Percentiles rank a stretch among this genome's conserved stretches.
Evolutionary conservation across 2,888 invertebrate genomes (phyloP).

Genomic region (Pseudococcus longispinus): DNA sequence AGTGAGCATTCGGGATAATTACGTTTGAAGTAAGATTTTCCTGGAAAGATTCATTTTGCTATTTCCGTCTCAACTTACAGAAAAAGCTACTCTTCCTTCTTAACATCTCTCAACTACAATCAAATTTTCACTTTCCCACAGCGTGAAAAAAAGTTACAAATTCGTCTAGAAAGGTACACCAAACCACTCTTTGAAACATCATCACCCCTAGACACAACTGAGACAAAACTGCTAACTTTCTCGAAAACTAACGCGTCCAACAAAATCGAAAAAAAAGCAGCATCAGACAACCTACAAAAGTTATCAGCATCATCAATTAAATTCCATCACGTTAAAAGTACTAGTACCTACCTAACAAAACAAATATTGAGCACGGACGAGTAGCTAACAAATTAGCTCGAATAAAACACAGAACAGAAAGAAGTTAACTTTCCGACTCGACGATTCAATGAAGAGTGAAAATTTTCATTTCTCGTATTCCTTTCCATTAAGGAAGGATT

Average conservation of each 20-base stretch:
- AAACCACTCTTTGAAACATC: background rate
- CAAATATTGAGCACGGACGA: background rate
- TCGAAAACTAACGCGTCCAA: no score
- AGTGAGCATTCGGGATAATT: no score
- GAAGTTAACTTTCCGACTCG: background rate
- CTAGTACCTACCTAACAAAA: background rate
- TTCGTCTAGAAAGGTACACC: no score
- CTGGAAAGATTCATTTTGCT: no score
- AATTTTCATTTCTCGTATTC: background rate
- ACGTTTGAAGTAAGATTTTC: no score
- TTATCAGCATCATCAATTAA: no score
- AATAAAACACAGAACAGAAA: background rate
- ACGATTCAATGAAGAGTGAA: background rate
- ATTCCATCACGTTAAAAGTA: background rate
- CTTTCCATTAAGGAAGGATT: background rate
- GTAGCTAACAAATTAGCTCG: background rate
- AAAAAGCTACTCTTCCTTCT: no score
- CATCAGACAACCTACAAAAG: background rate
- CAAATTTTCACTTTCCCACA: no score
- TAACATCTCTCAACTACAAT: no score
- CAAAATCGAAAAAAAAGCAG: background rate
- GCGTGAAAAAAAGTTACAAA: no score
- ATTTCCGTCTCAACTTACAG: no score
- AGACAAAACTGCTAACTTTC: no score
- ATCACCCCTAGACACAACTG: background rate